These are phyloP conservation scores for Mactra quadrangularis DNA, from an alignment of 1,140 invertebrate genomes.

Conservation along the genomic window DNA sequence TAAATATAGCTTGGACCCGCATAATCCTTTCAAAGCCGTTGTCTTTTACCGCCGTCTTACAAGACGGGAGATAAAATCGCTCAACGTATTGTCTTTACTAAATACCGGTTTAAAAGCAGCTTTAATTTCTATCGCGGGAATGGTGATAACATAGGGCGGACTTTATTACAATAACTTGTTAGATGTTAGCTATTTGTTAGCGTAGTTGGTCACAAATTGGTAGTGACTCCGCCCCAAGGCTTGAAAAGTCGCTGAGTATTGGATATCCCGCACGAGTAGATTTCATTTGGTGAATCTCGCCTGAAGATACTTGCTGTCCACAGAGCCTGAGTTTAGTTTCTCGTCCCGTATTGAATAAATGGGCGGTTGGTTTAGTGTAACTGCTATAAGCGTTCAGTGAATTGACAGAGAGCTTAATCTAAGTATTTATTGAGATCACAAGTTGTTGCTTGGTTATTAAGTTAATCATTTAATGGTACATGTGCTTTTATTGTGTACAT, in stretches of 20 bases:
- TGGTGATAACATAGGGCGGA: neutral
- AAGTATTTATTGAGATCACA: too few species aligned
- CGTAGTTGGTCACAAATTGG: neutral
- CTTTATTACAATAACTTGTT: slow-evolving; percentile 9
- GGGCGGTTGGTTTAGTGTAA: too few species aligned
- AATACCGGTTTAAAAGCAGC: slow-evolving; percentile 37
- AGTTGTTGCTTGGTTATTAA: too few species aligned
- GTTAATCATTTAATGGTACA: too few species aligned
- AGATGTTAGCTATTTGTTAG: slow-evolving; percentile 15
- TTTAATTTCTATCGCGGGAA: slow-evolving; percentile 15
- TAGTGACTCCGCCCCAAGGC: neutral
- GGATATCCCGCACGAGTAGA: neutral
- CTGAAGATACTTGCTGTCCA: too few species aligned
- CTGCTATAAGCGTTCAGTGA: too few species aligned
- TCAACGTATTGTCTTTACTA: slow-evolving; percentile 38
- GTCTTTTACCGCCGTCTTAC: neutral
- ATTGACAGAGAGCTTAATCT: too few species aligned
- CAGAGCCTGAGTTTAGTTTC: too few species aligned
- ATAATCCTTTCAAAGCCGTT: slow-evolving; percentile 17
- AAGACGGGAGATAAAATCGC: slow-evolving; percentile 12
- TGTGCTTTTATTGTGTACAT: too few species aligned
- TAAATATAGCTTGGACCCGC: neutral
- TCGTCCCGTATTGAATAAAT: too few species aligned
- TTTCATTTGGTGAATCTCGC: too few species aligned
- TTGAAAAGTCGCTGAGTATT: slow-evolving; percentile 4